Conservation (phyloP, 2,113 vertebrate species). For the Tachysurus fulvidraco region DNA sequence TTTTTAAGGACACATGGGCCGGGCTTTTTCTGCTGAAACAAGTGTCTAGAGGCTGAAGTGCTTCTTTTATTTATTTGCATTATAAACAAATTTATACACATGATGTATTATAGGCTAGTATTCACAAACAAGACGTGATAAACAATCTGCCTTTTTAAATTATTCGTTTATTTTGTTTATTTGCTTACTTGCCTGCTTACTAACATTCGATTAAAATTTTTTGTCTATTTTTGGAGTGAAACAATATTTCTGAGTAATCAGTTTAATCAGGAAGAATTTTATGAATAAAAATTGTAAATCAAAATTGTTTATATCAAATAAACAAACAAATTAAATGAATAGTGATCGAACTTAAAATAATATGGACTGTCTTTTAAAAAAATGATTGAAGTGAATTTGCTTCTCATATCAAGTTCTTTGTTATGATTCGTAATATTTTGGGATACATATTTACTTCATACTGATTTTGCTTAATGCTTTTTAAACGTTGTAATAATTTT, state of each 20-base stretch:
- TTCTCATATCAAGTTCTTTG: not conserved
- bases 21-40: slow-evolving; percentile 50
- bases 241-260: not conserved
- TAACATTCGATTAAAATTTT: not conserved
- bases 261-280: not conserved
- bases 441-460: too few relatives aligned
- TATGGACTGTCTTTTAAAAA: not conserved
- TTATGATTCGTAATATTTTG: not conserved
- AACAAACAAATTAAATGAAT: not conserved
- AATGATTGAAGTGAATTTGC: not conserved
- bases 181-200: not conserved
- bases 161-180: not conserved
- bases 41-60: slow-evolving; percentile 24
- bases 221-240: not conserved
- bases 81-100: not conserved
- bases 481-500: not conserved
- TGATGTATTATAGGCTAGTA: not conserved
- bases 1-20: slow-evolving; percentile 38
- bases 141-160: not conserved
- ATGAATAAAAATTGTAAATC: not conserved
- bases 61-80: not conserved
- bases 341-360: not conserved
- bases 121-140: not conserved
- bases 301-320: not conserved
- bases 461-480: not conserved